A percentile compares a stretch with the other conserved stretches of the same genome.
Evolutionary conservation across 1,140 invertebrate species (phyloP).

Genomic region (Chrysopa pallens): DNA sequence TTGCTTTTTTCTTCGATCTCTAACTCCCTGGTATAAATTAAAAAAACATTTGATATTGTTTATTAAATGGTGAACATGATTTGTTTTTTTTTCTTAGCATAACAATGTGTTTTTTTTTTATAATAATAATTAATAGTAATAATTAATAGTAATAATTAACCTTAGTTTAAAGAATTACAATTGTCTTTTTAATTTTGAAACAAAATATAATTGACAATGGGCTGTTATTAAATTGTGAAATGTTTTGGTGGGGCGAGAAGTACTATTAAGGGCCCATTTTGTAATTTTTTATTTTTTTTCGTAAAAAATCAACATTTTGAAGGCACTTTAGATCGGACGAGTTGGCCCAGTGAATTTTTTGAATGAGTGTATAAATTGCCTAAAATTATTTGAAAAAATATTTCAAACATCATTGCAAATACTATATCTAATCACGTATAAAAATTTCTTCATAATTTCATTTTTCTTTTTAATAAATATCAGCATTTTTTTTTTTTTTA

Average conservation of each 20-base stretch:
- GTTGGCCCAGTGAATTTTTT: conserved; percentile 52
- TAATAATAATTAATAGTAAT: not conserved
- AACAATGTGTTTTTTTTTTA: not conserved
- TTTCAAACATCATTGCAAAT: no score
- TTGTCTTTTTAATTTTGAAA: conserved; percentile 4
- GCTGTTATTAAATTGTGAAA: conserved; percentile 29
- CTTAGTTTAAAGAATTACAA: not conserved
- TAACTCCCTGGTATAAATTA: no score
- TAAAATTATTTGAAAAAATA: conserved; percentile 6
- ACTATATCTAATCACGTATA: no score
- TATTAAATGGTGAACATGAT: no score
- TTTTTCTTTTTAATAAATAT: no score
- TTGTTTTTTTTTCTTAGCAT: not conserved
- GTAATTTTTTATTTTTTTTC: conserved; percentile 51
- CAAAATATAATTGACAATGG: conserved; percentile 19
- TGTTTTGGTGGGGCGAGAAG: conserved; percentile 45
- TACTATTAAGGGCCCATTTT: conserved; percentile 69
- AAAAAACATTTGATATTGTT: no score
- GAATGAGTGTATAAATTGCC: conserved; percentile 27
- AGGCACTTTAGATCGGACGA: conserved; percentile 80
- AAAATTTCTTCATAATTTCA: no score
- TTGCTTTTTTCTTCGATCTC: no score
- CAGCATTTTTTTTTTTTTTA: no score
- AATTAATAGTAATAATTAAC: not conserved
- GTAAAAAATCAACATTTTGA: conserved; percentile 69